phyloP scores from a whole-genome alignment of 2,888 invertebrate species.

The Phalera bucephala region DNA sequence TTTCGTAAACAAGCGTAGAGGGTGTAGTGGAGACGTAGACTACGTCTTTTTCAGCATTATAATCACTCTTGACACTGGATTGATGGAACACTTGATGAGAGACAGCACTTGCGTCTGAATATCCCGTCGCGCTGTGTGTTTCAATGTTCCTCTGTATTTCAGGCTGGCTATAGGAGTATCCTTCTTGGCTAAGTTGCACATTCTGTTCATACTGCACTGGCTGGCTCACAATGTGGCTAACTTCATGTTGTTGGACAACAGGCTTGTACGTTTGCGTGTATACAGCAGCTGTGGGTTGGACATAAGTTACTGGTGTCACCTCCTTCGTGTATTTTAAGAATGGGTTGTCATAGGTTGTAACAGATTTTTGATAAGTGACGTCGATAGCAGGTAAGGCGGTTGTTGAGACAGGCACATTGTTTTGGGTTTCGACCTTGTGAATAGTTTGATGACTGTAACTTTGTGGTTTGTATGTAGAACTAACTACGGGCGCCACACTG shows the following conservation, averaged over 20 bases:
- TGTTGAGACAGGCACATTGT: slow-evolving; percentile 47
- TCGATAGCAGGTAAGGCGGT: slow-evolving; percentile 48
- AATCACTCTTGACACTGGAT: slow-evolving; percentile 40
- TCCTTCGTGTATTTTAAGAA: slow-evolving; percentile 55
- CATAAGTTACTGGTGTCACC: slow-evolving; percentile 51
- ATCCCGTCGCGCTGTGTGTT: slow-evolving; percentile 43
- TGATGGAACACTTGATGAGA: slow-evolving; percentile 71
- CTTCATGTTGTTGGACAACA: slow-evolving; percentile 50
- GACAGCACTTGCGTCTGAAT: slow-evolving; percentile 68
- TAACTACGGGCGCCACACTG: slow-evolving; percentile 45
- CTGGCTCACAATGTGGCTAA: slow-evolving; percentile 48
- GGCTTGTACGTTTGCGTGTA: slow-evolving; percentile 61
- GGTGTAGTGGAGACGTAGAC: slow-evolving; percentile 67
- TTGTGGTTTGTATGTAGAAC: slow-evolving; percentile 59
- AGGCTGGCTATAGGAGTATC: slow-evolving; percentile 64
- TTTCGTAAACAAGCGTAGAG: slow-evolving; percentile 63
- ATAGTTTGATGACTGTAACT: slow-evolving; percentile 62
- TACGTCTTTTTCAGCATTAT: slow-evolving; percentile 47
- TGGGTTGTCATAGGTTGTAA: slow-evolving; percentile 61
- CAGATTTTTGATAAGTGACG: slow-evolving; percentile 40
- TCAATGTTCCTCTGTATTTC: slow-evolving; percentile 66
- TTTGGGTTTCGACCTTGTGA: slow-evolving; percentile 57
- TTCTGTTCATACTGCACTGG: slow-evolving; percentile 53
- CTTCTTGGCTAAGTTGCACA: slow-evolving; percentile 48
- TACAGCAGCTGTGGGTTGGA: slow-evolving; percentile 55